phyloP scores from a whole-genome alignment of 2,888 invertebrate genomes.

The Hirtodrosophila cameraria region DNA sequence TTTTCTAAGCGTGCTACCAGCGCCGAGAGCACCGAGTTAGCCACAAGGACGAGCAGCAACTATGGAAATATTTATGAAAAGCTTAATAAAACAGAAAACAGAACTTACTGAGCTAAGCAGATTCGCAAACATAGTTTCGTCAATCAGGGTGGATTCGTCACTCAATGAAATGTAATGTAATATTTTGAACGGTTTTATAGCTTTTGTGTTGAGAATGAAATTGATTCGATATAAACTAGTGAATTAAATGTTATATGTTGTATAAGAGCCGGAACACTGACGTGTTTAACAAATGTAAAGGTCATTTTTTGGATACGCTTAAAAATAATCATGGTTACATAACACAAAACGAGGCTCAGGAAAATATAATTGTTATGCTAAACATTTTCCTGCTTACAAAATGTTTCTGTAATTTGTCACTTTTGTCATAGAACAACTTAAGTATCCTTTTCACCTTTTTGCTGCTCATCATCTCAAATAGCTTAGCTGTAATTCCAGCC shows the following conservation, averaged over 20 bases:
- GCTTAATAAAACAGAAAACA: not conserved
- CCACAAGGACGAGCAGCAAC: conserved; percentile 7
- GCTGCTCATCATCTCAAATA: conserved; percentile 15
- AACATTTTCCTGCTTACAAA: no score
- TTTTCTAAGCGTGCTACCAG: not conserved
- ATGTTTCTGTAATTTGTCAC: no score
- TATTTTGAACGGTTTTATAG: no score
- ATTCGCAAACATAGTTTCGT: conserved; percentile 5
- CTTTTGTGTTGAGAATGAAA: not conserved
- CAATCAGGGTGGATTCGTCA: not conserved
- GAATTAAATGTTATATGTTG: conserved; percentile 16
- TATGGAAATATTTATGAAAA: not conserved
- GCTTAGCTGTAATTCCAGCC: conserved; percentile 19
- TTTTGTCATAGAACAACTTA: not conserved
- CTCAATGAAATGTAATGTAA: not conserved
- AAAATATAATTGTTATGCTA: no score
- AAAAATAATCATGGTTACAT: not conserved
- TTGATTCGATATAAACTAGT: conserved; percentile 15
- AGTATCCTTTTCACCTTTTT: conserved; percentile 8
- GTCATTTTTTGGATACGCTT: not conserved
- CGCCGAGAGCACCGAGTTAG: not conserved
- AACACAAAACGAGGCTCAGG: no score
- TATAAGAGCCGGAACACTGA: not conserved
- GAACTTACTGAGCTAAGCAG: conserved; percentile 13
- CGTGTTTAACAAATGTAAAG: not conserved